Percentiles rank a stretch among this genome's conserved stretches.
Evolutionary conservation across 2,113 vertebrate species (phyloP).

Genomic region (Emydocephalus ijimae): DNA sequence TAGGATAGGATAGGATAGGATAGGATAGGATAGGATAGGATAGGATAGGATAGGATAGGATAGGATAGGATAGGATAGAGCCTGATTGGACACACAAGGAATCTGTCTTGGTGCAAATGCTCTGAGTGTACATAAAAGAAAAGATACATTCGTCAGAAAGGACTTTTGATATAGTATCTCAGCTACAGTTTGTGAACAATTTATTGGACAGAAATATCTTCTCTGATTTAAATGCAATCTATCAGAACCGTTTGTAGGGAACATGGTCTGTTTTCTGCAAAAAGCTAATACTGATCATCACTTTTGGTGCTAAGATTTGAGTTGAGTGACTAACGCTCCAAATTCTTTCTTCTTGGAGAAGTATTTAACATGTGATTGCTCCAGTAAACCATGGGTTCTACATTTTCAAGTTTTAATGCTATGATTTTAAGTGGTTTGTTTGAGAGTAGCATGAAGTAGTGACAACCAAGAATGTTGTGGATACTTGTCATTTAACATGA

Average conservation of each 20-base stretch:
- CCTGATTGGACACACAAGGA: too few relatives aligned
- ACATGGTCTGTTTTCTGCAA: constrained; percentile 2
- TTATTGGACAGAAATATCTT: constrained; percentile 6
- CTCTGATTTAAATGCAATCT: constrained; percentile 18
- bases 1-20: too few relatives aligned
- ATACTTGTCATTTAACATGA: not conserved
- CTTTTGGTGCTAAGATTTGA: not conserved
- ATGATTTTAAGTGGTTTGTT: not conserved
- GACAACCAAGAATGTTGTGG: not conserved
- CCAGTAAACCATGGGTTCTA: not conserved
- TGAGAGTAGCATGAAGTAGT: not conserved
- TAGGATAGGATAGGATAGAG: too few relatives aligned
- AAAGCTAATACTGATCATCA: not conserved
- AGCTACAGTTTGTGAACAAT: not conserved
- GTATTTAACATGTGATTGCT: not conserved
- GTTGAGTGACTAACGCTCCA: not conserved
- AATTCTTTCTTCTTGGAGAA: not conserved
- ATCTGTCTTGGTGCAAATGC: too few relatives aligned
- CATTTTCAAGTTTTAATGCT: not conserved
- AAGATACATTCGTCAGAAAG: too few relatives aligned
- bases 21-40: too few relatives aligned
- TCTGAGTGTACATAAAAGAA: too few relatives aligned
- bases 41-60: too few relatives aligned
- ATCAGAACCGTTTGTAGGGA: not conserved
- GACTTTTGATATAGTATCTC: constrained; percentile 11